These are phyloP conservation scores for Heliornis fulica DNA, from an alignment of 2,113 vertebrate species.

Conservation along the genomic window DNA sequence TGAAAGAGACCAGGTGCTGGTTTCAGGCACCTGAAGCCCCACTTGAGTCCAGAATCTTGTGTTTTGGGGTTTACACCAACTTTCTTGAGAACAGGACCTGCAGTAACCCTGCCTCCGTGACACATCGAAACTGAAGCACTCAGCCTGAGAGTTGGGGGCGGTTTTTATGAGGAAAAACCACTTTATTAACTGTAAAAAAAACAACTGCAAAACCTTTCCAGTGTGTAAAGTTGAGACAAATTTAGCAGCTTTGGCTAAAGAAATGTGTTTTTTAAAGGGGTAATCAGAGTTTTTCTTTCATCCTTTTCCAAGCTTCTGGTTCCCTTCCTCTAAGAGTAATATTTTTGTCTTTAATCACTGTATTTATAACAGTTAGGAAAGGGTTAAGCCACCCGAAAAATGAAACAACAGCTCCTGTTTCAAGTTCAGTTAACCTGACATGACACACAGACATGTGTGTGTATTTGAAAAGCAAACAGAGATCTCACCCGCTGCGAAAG, in stretches of 20 bases:
- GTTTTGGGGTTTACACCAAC: neutral
- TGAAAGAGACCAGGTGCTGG: neutral
- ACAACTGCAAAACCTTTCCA: slow-evolving; percentile 15
- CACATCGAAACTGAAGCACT: slow-evolving; percentile 28
- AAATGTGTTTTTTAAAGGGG: neutral
- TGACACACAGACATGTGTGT: neutral
- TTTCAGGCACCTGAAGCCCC: slow-evolving; percentile 33
- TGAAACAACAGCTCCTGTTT: neutral
- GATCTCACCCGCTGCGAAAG: neutral
- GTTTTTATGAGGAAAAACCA: slow-evolving; percentile 29
- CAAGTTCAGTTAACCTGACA: neutral
- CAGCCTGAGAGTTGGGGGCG: neutral
- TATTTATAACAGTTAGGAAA: neutral
- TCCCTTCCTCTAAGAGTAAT: neutral
- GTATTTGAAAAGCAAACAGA: neutral
- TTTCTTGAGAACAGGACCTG: neutral
- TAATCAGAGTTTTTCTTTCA: neutral
- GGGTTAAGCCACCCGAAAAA: neutral
- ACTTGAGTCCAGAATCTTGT: neutral
- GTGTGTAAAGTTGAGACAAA: neutral
- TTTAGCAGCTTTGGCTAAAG: slow-evolving; percentile 14
- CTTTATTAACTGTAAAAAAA: neutral
- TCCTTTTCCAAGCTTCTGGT: neutral
- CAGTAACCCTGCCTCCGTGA: neutral
- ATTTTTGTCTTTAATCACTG: neutral